These are phyloP conservation scores for Monarcha castaneiventris DNA, from an alignment of 2,113 vertebrate genomes.

Conservation along the genomic window DNA sequence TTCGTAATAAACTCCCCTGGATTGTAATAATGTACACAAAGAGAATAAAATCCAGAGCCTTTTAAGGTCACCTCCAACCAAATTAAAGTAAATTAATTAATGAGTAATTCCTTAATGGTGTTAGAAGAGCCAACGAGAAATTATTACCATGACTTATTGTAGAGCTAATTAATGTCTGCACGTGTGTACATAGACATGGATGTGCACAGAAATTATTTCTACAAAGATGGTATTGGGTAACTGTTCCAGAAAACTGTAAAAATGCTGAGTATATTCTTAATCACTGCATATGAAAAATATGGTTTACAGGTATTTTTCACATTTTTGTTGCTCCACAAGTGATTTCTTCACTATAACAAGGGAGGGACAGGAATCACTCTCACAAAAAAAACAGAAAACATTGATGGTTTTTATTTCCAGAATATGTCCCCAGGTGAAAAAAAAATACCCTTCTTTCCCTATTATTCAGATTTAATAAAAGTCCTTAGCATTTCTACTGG, in stretches of 20 bases:
- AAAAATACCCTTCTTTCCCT: not conserved
- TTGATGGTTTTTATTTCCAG: not conserved
- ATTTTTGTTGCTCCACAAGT: not conserved
- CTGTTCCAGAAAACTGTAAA: not conserved
- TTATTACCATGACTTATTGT: not conserved
- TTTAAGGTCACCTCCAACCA: not conserved
- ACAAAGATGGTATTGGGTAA: rapidly evolving
- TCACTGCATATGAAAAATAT: not conserved
- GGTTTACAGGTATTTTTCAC: not conserved
- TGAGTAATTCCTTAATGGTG: not conserved
- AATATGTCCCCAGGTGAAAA: not conserved
- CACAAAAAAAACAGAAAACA: not conserved
- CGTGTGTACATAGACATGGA: not conserved
- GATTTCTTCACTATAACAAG: not conserved
- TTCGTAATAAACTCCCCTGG: not conserved
- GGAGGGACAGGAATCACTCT: not conserved
- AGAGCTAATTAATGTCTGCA: not conserved
- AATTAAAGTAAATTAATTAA: not conserved
- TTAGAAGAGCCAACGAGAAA: not conserved
- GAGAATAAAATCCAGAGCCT: not conserved
- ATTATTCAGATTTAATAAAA: not conserved
- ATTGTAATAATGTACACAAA: not conserved
- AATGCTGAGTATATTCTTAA: not conserved
- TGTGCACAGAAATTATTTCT: not conserved
- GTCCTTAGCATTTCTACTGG: not conserved